Percentiles rank a stretch among this genome's conserved stretches.
phyloP scores from a whole-genome alignment of 2,797 vertebrate species.

The Octomys mimax region DNA sequence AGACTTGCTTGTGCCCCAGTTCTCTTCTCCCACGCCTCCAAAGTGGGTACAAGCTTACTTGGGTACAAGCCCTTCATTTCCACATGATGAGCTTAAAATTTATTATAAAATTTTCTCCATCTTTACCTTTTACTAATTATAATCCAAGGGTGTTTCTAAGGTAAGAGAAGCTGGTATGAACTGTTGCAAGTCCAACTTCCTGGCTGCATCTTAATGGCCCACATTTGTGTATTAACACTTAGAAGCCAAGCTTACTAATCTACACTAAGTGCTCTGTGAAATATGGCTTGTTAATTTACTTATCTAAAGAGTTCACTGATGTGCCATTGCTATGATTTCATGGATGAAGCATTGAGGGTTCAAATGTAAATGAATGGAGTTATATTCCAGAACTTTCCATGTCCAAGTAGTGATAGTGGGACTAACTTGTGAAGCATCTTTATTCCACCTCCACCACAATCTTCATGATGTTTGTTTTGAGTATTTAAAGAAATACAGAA shows the following conservation, averaged over 20 bases:
- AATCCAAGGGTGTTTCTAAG: not conserved
- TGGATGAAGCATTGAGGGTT: not conserved
- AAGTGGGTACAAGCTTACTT: not conserved
- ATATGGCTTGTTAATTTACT: slow-evolving; percentile 26
- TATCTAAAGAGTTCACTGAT: not conserved
- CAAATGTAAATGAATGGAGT: not conserved
- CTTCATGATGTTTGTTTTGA: not conserved
- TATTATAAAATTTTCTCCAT: not conserved
- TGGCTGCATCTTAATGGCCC: not conserved
- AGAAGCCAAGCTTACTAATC: slow-evolving; percentile 27
- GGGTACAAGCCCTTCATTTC: not conserved
- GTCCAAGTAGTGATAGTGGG: not conserved
- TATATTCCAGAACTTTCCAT: not conserved
- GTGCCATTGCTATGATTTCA: not conserved
- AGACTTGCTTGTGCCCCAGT: not conserved
- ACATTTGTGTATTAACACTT: not conserved
- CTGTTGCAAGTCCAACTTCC: not conserved
- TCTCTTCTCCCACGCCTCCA: not conserved
- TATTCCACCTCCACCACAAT: not conserved
- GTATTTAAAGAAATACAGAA: not conserved
- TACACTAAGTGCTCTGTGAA: slow-evolving; percentile 17
- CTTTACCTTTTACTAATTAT: not conserved
- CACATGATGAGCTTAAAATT: not conserved
- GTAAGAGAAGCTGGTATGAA: not conserved
- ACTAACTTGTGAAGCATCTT: not conserved